Conservation (phyloP, 2,113 vertebrate genomes). For the Tyrannus savana region DNA sequence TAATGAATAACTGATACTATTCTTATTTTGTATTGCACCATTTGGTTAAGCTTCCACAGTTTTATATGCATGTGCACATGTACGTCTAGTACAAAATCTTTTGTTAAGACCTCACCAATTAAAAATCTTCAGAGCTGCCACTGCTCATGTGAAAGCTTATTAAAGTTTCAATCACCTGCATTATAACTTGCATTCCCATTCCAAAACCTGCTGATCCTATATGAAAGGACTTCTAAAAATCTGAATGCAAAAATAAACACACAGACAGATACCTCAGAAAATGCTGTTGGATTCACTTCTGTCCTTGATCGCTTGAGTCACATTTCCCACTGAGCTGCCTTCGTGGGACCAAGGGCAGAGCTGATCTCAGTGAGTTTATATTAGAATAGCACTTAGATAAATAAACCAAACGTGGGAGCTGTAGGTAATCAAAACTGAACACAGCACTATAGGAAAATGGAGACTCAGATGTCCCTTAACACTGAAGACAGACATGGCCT, state of each 20-base stretch:
- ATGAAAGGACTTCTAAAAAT: slow-evolving; percentile 33
- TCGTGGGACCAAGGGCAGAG: neutral
- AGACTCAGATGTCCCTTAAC: slow-evolving; percentile 53
- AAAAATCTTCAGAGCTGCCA: neutral
- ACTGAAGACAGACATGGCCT: slow-evolving; percentile 52
- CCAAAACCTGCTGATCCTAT: slow-evolving; percentile 3
- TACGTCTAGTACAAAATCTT: neutral
- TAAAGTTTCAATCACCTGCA: neutral
- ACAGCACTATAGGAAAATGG: slow-evolving; percentile 53
- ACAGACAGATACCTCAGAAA: neutral
- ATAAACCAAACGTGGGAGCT: slow-evolving; percentile 54
- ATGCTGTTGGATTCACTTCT: slow-evolving; percentile 18
- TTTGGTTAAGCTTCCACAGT: neutral
- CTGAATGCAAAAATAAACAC: slow-evolving; percentile 20
- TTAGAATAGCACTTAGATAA: slow-evolving; percentile 69
- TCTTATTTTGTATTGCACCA: neutral
- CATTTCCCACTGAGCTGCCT: slow-evolving; percentile 26
- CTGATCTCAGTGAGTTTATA: slow-evolving; percentile 50
- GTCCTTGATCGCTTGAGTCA: neutral
- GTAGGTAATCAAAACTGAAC: slow-evolving; percentile 63
- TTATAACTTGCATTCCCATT: neutral
- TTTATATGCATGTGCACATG: neutral
- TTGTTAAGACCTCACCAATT: neutral
- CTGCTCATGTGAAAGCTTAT: neutral
- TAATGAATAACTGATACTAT: neutral